Conservation (phyloP, 2,113 vertebrate species). For the Cebus imitator region DNA sequence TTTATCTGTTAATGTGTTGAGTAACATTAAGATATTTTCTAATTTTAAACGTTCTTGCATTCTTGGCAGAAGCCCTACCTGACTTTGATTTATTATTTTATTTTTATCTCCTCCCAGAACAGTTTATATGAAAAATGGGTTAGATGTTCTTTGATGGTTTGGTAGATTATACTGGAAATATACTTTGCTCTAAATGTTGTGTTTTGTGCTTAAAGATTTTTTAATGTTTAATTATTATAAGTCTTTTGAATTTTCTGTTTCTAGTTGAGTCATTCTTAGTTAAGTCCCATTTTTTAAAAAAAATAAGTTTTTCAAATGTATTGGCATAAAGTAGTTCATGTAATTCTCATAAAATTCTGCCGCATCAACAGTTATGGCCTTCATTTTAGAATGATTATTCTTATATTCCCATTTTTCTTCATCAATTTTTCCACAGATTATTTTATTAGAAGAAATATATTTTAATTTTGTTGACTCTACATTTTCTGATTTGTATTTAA, state of each 20-base stretch:
- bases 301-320: background rate
- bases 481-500: background rate
- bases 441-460: background rate
- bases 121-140: background rate
- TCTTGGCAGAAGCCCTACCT: background rate
- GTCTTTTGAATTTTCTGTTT: background rate
- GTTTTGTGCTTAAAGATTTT: background rate
- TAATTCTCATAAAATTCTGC: background rate
- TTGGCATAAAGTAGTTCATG: background rate
- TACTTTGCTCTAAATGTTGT: background rate
- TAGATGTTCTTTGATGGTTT: background rate
- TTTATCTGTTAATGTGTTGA: background rate
- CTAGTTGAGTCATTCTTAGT: background rate
- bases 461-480: background rate
- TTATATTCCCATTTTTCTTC: background rate
- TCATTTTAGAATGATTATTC: background rate
- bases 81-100: constrained; percentile 31
- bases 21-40: background rate
- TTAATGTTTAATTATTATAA: background rate
- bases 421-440: background rate
- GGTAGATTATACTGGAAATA: background rate
- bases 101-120: background rate
- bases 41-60: background rate
- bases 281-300: background rate
- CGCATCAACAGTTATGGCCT: background rate